A percentile compares a stretch with the other conserved stretches of the same genome.
Evolutionary conservation across 2,888 invertebrate species (phyloP).

Genomic region (Parelbella ahira): DNA sequence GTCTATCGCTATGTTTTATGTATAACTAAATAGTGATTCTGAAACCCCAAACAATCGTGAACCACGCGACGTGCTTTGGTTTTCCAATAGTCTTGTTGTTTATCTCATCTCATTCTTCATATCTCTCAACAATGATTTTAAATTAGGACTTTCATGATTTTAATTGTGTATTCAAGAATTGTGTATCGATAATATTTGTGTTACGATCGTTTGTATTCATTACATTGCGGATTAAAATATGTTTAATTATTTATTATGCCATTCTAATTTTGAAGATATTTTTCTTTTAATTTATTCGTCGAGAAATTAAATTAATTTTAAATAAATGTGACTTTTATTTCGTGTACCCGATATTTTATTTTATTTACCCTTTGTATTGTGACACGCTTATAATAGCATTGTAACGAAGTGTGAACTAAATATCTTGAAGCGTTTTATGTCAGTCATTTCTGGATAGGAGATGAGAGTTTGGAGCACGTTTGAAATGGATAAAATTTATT

Average conservation of each 20-base stretch:
- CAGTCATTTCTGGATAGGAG: no score
- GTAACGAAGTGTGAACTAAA: no score
- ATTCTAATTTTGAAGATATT: constrained; percentile 55
- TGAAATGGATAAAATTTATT: no score
- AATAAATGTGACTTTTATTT: constrained; percentile 43
- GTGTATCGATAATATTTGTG: constrained; percentile 56
- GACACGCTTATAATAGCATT: no score
- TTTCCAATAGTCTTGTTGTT: constrained; percentile 33
- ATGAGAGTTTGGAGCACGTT: no score
- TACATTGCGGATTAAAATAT: constrained; percentile 48
- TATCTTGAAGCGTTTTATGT: no score
- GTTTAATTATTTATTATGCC: constrained; percentile 67
- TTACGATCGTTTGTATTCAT: constrained; percentile 50
- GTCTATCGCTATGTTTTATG: constrained; percentile 47
- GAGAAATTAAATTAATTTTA: constrained; percentile 76
- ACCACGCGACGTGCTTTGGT: constrained; percentile 36
- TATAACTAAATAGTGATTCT: constrained; percentile 45
- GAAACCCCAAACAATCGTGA: constrained; percentile 55
- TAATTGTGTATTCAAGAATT: constrained; percentile 41
- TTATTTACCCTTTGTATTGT: no score
- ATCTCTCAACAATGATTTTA: constrained; percentile 44
- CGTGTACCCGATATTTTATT: neutral
- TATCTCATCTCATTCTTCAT: constrained; percentile 32
- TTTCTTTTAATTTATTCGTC: constrained; percentile 77
- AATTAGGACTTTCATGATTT: constrained; percentile 50